A percentile compares a stretch with the other conserved stretches of the same genome.
Conservation (phyloP, 2,797 vertebrate genomes). For the Florisuga fusca region DNA sequence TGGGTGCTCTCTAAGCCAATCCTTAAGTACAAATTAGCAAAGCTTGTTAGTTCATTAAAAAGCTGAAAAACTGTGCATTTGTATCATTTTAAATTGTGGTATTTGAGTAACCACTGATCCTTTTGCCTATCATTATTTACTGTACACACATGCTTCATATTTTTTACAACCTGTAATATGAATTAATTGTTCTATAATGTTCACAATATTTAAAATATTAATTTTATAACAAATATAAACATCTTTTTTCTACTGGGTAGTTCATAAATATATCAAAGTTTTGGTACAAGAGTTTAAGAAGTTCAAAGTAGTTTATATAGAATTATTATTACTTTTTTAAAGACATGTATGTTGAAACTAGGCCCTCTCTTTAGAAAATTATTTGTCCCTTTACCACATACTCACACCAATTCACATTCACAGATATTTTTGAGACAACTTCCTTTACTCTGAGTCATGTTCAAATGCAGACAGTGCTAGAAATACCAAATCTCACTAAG, state of each 20-base stretch:
- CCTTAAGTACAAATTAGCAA: neutral
- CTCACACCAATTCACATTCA: neutral
- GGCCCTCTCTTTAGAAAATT: neutral
- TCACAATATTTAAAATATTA: neutral
- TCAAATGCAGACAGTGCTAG: neutral
- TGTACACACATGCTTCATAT: neutral
- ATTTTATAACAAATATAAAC: neutral
- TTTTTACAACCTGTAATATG: neutral
- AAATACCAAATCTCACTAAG: neutral
- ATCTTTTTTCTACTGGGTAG: neutral
- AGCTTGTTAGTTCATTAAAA: neutral
- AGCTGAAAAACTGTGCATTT: neutral
- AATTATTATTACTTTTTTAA: neutral
- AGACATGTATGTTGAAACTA: neutral
- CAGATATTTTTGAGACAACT: neutral
- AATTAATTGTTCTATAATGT: neutral
- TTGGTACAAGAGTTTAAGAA: neutral
- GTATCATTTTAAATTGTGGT: neutral
- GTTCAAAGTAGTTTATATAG: neutral
- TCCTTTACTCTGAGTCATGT: neutral
- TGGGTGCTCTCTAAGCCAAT: neutral
- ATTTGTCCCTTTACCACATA: rapidly evolving
- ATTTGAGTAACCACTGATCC: neutral
- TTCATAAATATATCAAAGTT: neutral
- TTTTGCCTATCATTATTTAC: neutral